These are phyloP conservation scores for Rhinatrema bivittatum DNA, from an alignment of 2,797 vertebrate genomes.

Conservation along the genomic window DNA sequence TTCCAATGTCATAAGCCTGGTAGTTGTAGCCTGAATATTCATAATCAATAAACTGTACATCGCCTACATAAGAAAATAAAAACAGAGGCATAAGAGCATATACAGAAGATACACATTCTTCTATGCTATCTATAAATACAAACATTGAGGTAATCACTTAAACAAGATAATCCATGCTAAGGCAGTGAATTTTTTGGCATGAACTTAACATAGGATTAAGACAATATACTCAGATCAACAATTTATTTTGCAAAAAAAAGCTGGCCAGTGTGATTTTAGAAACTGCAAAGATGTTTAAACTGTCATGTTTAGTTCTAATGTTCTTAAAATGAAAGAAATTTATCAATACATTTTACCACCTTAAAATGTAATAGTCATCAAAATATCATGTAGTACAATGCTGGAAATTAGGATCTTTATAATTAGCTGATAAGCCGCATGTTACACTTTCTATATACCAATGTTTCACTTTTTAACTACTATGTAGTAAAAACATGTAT, in stretches of 20 bases:
- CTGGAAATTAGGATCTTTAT: too few species aligned
- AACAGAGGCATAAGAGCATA: constrained; percentile 42
- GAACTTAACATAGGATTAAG: constrained; percentile 1
- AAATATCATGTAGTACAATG: too few species aligned
- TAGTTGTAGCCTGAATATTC: constrained; percentile 98
- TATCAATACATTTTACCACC: constrained; percentile 37
- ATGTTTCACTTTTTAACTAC: too few species aligned
- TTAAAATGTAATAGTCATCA: constrained; percentile 40
- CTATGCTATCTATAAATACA: constrained; percentile 20
- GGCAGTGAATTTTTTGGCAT: constrained; percentile 27
- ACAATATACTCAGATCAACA: constrained; percentile 17
- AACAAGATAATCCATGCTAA: constrained; percentile 36
- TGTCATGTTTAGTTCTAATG: background rate
- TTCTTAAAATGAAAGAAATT: constrained; percentile 20
- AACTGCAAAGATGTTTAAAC: background rate
- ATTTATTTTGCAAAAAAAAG: constrained; percentile 9
- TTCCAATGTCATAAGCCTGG: constrained; percentile 96
- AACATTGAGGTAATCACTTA: constrained; percentile 29
- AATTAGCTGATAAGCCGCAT: too few species aligned
- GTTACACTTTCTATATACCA: too few species aligned
- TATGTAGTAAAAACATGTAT: too few species aligned
- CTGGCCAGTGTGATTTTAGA: background rate
- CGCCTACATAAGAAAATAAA: constrained; percentile 71
- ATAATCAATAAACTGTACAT: constrained; percentile 97
- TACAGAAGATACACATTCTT: constrained; percentile 1